phyloP scores from a whole-genome alignment of 2,888 invertebrate genomes.

The Polydrusus pterygomalis region DNA sequence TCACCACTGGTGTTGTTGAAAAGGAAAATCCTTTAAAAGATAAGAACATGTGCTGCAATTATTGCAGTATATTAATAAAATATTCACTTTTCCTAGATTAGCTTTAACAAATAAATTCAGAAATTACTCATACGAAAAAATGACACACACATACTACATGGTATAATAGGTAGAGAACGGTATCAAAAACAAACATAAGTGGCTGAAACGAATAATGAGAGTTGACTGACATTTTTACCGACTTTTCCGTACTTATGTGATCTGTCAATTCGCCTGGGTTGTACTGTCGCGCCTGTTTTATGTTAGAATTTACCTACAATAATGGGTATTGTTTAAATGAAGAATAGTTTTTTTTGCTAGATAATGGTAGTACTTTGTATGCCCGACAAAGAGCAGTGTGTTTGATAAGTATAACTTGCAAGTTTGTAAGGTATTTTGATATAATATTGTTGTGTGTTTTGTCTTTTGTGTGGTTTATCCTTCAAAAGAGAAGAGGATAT shows the following conservation, averaged over 20 bases:
- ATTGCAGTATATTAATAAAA: background rate
- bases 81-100: background rate
- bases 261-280: slow-evolving; percentile 11
- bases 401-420: slow-evolving; percentile 1
- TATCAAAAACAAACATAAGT: slow-evolving; percentile 27
- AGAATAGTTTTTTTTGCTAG: slow-evolving; percentile 23
- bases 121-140: slow-evolving; percentile 24
- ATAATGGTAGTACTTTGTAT: slow-evolving; percentile 12
- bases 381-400: slow-evolving; percentile 5
- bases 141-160: slow-evolving; percentile 33
- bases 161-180: slow-evolving; percentile 26
- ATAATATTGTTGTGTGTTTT: background rate
- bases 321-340: slow-evolving; percentile 23
- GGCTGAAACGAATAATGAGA: slow-evolving; percentile 16
- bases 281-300: slow-evolving; percentile 19
- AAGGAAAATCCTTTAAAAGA: too few relatives aligned
- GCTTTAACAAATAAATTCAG: slow-evolving; percentile 10
- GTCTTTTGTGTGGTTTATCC: slow-evolving; percentile 5
- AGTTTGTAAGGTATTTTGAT: background rate
- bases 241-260: slow-evolving; percentile 16
- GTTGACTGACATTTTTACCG: slow-evolving; percentile 20
- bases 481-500: slow-evolving; percentile 18
- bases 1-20: too few relatives aligned
- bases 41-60: background rate
- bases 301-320: slow-evolving; percentile 20